Conservation (phyloP, 1,140 invertebrate species). For the Neotoxoptera formosana region DNA sequence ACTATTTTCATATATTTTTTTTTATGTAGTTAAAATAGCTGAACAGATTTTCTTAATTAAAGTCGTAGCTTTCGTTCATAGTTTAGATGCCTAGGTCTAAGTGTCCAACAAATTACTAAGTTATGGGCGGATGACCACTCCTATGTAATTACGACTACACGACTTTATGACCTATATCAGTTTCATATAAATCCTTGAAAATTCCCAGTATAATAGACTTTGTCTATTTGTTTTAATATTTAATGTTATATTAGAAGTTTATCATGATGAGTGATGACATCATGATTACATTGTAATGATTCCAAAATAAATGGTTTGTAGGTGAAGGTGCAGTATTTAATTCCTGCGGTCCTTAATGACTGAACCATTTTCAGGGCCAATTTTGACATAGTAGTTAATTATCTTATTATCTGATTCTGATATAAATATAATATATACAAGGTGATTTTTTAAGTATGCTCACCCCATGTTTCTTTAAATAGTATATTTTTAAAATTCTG, state of each 20-base stretch:
- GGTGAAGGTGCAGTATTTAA: neutral
- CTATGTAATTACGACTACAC: neutral
- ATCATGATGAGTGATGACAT: neutral
- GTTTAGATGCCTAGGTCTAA: neutral
- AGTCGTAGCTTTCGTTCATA: neutral
- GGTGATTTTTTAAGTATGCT: too few relatives aligned
- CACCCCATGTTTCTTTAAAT: too few relatives aligned
- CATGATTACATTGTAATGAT: neutral
- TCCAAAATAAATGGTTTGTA: neutral
- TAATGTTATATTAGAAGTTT: neutral
- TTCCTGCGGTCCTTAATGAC: neutral
- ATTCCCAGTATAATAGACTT: neutral
- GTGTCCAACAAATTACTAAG: neutral
- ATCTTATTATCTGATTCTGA: too few relatives aligned
- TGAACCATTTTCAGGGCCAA: neutral
- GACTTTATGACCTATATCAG: neutral
- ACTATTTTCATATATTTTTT: neutral
- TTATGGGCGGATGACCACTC: neutral
- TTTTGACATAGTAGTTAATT: neutral
- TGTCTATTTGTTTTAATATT: neutral
- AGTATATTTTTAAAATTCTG: too few relatives aligned
- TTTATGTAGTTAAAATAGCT: neutral
- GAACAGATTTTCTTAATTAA: neutral
- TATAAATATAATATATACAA: too few relatives aligned
- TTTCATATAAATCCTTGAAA: neutral